Evolutionary conservation across 1,140 invertebrate genomes (phyloP).

Genomic region (Eumeta japonica): DNA sequence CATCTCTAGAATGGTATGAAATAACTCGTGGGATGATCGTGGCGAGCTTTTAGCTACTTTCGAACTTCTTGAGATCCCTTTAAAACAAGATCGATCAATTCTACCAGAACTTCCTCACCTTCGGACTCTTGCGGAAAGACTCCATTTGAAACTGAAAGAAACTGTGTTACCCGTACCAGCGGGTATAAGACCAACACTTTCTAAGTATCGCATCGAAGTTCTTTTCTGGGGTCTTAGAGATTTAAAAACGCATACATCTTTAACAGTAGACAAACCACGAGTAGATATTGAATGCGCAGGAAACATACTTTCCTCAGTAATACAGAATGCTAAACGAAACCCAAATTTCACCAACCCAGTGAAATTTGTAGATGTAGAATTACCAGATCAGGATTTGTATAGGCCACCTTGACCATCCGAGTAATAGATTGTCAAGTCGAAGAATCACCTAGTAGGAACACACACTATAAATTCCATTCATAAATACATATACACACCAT

Average conservation of each 20-base stretch:
- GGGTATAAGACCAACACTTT: conserved; percentile 79
- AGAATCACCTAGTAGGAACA: conserved; percentile 84
- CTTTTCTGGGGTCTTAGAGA: conserved; percentile 88
- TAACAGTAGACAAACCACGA: conserved; percentile 80
- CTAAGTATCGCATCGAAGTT: conserved; percentile 81
- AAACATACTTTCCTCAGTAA: conserved; percentile 79
- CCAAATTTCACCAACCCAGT: conserved; percentile 83
- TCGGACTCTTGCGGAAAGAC: conserved; percentile 27
- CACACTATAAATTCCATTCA: conserved; percentile 84
- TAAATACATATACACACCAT: conserved; percentile 71
- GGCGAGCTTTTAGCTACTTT: conserved; percentile 85
- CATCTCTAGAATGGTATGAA: conserved; percentile 81
- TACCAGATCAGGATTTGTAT: conserved; percentile 85
- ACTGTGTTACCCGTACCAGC: conserved; percentile 77
- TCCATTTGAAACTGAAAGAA: conserved; percentile 47
- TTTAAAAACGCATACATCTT: conserved; percentile 77
- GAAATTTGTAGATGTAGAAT: conserved; percentile 79
- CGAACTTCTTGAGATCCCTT: conserved; percentile 72
- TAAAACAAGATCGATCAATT: conserved; percentile 51
- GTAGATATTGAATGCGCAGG: conserved; percentile 91
- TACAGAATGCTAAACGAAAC: conserved; percentile 82
- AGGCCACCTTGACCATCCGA: conserved; percentile 85
- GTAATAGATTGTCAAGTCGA: conserved; percentile 82
- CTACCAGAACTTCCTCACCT: conserved; percentile 34
- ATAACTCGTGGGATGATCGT: conserved; percentile 73